These are phyloP conservation scores for Pseudeuparius sepicola DNA, from an alignment of 2,888 invertebrate species.

Conservation along the genomic window DNA sequence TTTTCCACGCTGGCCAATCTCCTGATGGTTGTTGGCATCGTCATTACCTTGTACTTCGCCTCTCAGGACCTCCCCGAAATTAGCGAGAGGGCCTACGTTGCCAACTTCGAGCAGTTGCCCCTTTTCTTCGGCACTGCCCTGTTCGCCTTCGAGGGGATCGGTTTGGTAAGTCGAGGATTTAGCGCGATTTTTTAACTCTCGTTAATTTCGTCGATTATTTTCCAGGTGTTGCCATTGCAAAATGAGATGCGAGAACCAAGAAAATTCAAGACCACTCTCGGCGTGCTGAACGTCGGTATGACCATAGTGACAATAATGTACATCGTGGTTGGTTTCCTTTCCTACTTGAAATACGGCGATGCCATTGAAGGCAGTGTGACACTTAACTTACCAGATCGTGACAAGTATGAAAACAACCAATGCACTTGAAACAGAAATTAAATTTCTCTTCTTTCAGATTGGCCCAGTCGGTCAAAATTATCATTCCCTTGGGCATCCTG, in stretches of 20 bases:
- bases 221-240: constrained; percentile 83
- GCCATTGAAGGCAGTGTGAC: constrained; percentile 76
- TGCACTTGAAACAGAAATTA: constrained; percentile 3
- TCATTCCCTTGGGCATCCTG: constrained; percentile 78
- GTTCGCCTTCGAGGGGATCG: constrained; percentile 95
- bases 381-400: constrained; percentile 62
- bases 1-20: constrained; percentile 70
- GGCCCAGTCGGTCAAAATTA: constrained; percentile 70
- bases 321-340: constrained; percentile 72
- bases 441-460: constrained; percentile 46
- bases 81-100: constrained; percentile 49
- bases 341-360: constrained; percentile 83
- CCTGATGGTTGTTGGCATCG: constrained; percentile 62
- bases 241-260: constrained; percentile 79
- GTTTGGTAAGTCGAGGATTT: constrained; percentile 50
- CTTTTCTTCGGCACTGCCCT: constrained; percentile 93
- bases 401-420: constrained; percentile 43
- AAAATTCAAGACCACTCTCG: constrained; percentile 66
- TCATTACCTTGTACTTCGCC: constrained; percentile 71
- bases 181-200: neutral
- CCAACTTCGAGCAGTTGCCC: constrained; percentile 54
- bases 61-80: constrained; percentile 60
- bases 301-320: constrained; percentile 67
- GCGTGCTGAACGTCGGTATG: constrained; percentile 88
- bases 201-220: constrained; percentile 9